Evolutionary conservation across 2,113 vertebrate genomes (phyloP), one percentile per base, ranked within the genome.

Genomic region (Mugil cephalus): DNA sequence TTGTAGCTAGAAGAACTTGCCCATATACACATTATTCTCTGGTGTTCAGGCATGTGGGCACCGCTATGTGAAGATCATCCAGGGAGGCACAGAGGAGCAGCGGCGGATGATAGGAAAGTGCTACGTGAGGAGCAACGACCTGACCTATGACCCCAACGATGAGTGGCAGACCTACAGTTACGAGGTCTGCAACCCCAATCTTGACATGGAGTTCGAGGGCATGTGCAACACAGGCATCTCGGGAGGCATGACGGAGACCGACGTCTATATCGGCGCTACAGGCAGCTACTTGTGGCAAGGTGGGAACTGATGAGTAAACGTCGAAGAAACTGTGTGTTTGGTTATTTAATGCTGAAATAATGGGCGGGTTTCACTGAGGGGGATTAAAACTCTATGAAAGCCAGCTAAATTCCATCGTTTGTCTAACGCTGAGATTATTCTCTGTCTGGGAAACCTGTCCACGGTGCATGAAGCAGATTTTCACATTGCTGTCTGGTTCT

Each of bases 161-260:
- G 92, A 95, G 1, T 99, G 98, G 98, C 97, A 99, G 92, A 83
- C 76, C 0, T 88, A 94, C 75, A 93, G 85, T 55, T 95, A 96
- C 0, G 95, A 98, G 86, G 92, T 95, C 91, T 99, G 98, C 84
- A 92, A 98, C 85, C 93, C 95, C 79, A 93, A 92, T 90, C 79
- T 51, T 0, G 93, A 96, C 90, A 54, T 92, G 19, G 71, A 93
- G 0, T 15, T 68, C 8, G 96, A 96, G 0, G 96, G 96, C 87
- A 94, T 98, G 96, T 99, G 97, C 90, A 96, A 95, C 92, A 92
- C 97, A 94, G 98, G 98, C 74, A 94, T 96, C 84, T 96, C 97
- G 0, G 97, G 91, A 0, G 95, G 96, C 81, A 95, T 99, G 83
- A 93, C 95, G 0, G 54, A 92, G 42, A 95, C 89, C 2, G 94